Evolutionary conservation across 2,113 vertebrate species (phyloP), one percentile per base, ranked within the genome.

Genomic region (Strix aluco): DNA sequence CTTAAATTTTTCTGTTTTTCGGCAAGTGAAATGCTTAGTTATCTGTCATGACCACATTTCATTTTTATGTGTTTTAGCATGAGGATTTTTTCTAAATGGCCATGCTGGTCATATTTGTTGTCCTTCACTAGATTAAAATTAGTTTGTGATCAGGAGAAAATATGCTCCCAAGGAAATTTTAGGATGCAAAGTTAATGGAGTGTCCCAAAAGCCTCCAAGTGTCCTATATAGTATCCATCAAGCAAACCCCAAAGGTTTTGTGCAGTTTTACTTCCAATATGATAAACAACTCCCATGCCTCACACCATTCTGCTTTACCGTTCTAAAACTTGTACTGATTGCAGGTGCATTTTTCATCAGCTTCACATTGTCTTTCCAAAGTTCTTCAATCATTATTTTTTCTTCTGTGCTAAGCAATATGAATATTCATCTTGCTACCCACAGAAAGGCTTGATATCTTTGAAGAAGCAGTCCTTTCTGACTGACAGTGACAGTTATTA

Each of bases 181-280:
- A 94, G 95, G 92, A 96, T 97, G 92, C 89, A 97, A 92, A 95
- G 95, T 91, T 97, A 97, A 95, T 95, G 95, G 74, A 96, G 95
- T 92, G 89, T 96, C 91, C 92, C 95, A 81, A 96, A 96, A 96
- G 88, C 96, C 95, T 97, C 96, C 86, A 96, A 93, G 63, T 95
- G 78, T 95, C 94, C 94, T 82, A 42, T 52, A 38, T 3, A 72
- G 94, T 95, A 97, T 96, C 89, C 91, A 97, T 96, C 95, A 97
- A 92, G 78, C 71, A 97, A 96, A 90, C 91, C 97, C 91, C 95
- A 95, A 94, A 95, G 88, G 96, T 92, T 97, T 97, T 95, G 58
- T 40, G 71, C 78, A 59, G 67, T 47, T 94, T 95, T 74, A 42
- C 84, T 92, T 96, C 81, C 84, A 88, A 86, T 55, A 78, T 92